Evolutionary conservation across 64 coral and sea anemone species (phyloP), one percentile per base, ranked within the genome.

Genomic region (Montipora cactus): DNA sequence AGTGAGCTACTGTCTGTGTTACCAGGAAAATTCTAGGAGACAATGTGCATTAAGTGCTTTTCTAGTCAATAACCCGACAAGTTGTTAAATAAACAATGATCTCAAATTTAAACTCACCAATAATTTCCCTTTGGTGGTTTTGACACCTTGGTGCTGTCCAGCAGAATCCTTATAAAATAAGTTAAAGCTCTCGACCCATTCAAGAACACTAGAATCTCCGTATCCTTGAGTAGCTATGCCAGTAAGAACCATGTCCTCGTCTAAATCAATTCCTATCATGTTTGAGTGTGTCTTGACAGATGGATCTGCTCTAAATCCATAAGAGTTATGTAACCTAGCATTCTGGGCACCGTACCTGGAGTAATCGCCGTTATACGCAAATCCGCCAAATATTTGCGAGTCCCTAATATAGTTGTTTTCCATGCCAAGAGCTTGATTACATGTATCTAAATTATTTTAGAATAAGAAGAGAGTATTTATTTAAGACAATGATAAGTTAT

Each of bases 1-100:
- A 97, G 52, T 5, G 93, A 84, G 59, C 75, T 83, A 59, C 92
- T 80, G 83, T 97, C 93, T 7, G 67, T 84, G 66, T 97, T 97
- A 11, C 81, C 96, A 61, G 47, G 28, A 79, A 97, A 95, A 1
- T 47, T 62, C 96, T 97, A 55, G 6, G 80, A 77, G 3, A 59
- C n/a, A 83, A 81, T 25, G 10, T 28, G 11, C 79, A 94, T 37
- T 37, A 37, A 37, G 2, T 37, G 8, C 21, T 49, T 46, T 76
- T 13, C 4, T 19, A 20, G 13, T n/a, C 9, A 16, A 23, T n/a
- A 23, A 7, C 13, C 7, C 57, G 9, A 6, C 8, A 69, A 47
- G 19, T 14, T 23, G 0, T 7, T 46, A 49, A 47, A 19, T 49
- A 50, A 77, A 16, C 10, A 19, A 5, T 10, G 5, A 3, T 15